These are phyloP conservation scores for Noctilio leporinus DNA, from an alignment of 2,113 vertebrate genomes.

Conservation along the genomic window DNA sequence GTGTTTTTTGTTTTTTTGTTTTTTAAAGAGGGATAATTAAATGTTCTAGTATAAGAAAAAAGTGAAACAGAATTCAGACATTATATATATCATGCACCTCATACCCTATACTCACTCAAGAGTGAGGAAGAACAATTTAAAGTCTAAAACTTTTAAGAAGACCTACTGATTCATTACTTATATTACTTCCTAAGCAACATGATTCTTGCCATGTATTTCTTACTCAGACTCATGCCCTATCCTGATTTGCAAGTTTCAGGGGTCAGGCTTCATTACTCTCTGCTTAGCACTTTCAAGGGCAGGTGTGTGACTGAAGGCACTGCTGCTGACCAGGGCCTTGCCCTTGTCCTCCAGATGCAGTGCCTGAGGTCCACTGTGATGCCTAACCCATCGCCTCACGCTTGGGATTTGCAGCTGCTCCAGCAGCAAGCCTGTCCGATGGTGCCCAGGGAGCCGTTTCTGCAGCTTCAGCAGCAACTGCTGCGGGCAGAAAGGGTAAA, in stretches of 20 bases:
- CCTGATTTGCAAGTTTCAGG: neutral
- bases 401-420: conserved; percentile 68
- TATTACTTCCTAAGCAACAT: neutral
- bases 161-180: neutral
- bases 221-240: neutral
- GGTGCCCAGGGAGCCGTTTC: conserved; percentile 86
- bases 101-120: neutral
- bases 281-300: neutral
- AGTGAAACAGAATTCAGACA: neutral
- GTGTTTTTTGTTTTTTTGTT: neutral
- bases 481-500: conserved; percentile 81
- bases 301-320: neutral
- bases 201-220: neutral
- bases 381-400: conserved; percentile 73
- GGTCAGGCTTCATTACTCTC: neutral
- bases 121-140: neutral
- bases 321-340: neutral
- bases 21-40: neutral
- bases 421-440: conserved; percentile 79
- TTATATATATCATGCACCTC: neutral
- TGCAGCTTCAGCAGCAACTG: conserved; percentile 83
- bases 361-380: conserved; percentile 72
- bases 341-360: conserved; percentile 73
- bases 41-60: neutral
- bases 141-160: neutral